Evolutionary conservation across 2,888 invertebrate genomes (phyloP).

Genomic region (Drosophila pullipes): DNA sequence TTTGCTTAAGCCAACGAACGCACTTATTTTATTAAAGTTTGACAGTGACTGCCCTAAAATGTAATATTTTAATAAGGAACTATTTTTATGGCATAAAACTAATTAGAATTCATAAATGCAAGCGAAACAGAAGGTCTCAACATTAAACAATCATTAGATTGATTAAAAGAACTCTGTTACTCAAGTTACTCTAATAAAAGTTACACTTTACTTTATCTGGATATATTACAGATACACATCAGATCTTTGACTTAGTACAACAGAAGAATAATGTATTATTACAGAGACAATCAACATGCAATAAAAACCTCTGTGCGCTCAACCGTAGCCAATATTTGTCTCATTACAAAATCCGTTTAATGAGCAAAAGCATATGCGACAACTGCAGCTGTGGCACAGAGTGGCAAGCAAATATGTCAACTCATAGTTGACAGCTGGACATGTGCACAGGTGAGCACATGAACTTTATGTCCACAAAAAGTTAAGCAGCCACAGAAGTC

Average conservation of each 20-base stretch:
- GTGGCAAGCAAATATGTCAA: constrained; percentile 53
- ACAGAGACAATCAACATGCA: not conserved
- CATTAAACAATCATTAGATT: not conserved
- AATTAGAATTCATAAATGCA: not conserved
- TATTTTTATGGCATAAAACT: not conserved
- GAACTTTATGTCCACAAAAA: constrained; percentile 28
- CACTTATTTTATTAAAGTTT: not conserved
- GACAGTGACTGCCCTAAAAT: not conserved
- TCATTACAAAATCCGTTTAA: constrained; percentile 52
- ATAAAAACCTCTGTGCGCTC: not conserved
- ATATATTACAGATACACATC: too few species aligned
- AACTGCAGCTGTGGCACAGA: constrained; percentile 34
- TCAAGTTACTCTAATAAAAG: too few species aligned
- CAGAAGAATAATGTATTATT: not conserved
- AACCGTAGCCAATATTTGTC: constrained; percentile 31
- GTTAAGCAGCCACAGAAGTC: constrained; percentile 46
- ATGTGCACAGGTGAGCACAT: constrained; percentile 41
- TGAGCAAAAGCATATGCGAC: constrained; percentile 26
- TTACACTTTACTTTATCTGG: too few species aligned
- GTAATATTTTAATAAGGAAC: not conserved
- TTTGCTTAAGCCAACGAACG: not conserved
- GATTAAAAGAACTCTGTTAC: not conserved
- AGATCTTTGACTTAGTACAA: too few species aligned
- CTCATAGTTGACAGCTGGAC: constrained; percentile 46
- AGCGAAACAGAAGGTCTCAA: not conserved